phyloP scores from a whole-genome alignment of 2,113 vertebrate species.

The Guaruba guarouba region DNA sequence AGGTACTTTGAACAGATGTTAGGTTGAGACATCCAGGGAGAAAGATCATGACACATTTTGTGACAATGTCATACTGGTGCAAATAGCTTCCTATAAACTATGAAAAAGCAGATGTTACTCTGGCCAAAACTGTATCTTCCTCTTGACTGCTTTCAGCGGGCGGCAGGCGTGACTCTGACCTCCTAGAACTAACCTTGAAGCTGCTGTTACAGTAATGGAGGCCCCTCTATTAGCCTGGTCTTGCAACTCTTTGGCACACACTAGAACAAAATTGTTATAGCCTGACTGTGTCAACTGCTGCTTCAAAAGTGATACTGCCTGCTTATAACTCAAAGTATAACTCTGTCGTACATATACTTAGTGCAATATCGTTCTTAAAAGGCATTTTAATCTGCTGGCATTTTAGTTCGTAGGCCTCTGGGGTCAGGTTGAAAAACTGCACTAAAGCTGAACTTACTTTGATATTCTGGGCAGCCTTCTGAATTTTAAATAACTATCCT shows the following conservation, averaged over 20 bases:
- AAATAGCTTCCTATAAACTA: background rate
- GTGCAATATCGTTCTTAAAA: slow-evolving; percentile 41
- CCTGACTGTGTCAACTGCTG: background rate
- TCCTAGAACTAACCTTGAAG: background rate
- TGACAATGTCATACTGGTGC: background rate
- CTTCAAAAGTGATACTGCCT: background rate
- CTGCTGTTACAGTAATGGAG: background rate
- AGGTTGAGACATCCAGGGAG: background rate
- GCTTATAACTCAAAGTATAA: background rate
- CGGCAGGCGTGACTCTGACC: background rate
- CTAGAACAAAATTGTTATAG: background rate
- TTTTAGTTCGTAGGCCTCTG: slow-evolving; percentile 33
- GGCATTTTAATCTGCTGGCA: slow-evolving; percentile 48
- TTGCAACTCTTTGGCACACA: background rate
- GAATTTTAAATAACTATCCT: slow-evolving; percentile 55
- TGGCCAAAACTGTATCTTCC: background rate
- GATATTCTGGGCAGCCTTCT: slow-evolving; percentile 50
- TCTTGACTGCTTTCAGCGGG: background rate
- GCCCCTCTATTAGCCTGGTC: background rate
- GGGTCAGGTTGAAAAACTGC: slow-evolving; percentile 54
- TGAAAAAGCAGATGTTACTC: slow-evolving; percentile 6
- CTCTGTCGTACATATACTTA: background rate
- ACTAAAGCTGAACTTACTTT: slow-evolving; percentile 41
- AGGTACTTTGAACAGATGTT: slow-evolving; percentile 22
- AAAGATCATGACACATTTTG: background rate